Base-by-base conservation (phyloP, 2,797 vertebrate species). In the Fistularia tabacaria region DNA sequence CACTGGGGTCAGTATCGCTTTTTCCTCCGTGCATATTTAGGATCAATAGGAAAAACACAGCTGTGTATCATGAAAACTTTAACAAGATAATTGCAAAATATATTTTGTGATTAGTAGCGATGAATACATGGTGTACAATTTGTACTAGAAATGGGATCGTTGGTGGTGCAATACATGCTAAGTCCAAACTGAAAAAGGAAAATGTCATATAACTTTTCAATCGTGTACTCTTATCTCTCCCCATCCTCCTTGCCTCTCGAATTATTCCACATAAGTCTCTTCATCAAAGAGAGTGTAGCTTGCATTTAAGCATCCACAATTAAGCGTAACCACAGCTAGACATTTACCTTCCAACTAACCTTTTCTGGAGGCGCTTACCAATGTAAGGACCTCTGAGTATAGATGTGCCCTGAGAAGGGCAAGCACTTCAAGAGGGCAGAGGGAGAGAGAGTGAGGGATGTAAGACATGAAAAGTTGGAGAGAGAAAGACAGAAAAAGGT, bases 271-370 rank as follows among this genome's bases (percentile, higher is more conserved):
- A 36, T 69, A 79, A 73, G 69, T 80, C 78, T 83, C 80, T 83
- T 87, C 74, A 85, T 87, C 83, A 84, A 69, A 83, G 67, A 64
- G 81, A 81, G 77, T 79, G 71, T 71, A 79, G 70, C 77, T 83
- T 71, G 62, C 71, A 62, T 66, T 87, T 69, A 88, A 90, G 84
- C 77, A 82, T 81, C 70, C 62, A 73, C 85, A 88, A 90, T 90
- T 90, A 90, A 87, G 83, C 79, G 73, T 46, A 52, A 81, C 81
- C 79, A 80, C 85, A 87, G 85, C 86, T 87, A 84, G 83, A 90
- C 88, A 90, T 90, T 91, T 91, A 90, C 90, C 85, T 90, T 80
- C 80, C 77, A 81, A 79, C 88, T 87, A 90, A 91, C 89, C 89
- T 90, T 91, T 89, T 87, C 84, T 87, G 80, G 76, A 86, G 80